A percentile compares a stretch with the other conserved stretches of the same genome.
Evolutionary conservation across 2,888 invertebrate species (phyloP).

Genomic region (Oligia latruncula): DNA sequence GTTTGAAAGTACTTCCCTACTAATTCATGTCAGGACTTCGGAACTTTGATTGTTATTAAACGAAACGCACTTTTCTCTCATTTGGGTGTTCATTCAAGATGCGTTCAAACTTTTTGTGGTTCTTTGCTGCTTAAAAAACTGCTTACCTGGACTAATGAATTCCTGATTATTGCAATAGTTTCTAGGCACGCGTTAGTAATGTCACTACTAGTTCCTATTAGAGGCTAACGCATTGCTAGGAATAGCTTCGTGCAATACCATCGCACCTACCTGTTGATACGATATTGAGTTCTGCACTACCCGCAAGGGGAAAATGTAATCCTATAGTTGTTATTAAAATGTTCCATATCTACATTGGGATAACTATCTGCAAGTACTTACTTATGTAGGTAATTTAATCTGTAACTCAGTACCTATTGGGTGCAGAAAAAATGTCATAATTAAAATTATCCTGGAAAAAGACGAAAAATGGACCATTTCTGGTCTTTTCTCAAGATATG

Average conservation of each 20-base stretch:
- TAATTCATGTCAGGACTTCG: background rate
- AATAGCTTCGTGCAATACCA: constrained; percentile 14
- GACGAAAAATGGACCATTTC: too few relatives aligned
- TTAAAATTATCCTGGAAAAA: background rate
- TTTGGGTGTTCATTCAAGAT: background rate
- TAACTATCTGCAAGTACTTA: background rate
- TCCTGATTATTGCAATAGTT: background rate
- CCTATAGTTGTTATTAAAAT: constrained; percentile 4
- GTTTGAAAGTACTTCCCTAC: background rate
- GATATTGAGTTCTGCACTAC: constrained; percentile 7
- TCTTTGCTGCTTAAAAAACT: background rate
- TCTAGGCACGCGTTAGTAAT: background rate
- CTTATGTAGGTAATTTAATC: background rate
- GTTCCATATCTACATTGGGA: background rate
- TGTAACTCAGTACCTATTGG: background rate
- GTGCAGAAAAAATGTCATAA: background rate
- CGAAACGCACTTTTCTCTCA: background rate
- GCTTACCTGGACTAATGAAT: background rate
- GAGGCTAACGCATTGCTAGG: background rate
- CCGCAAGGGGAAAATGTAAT: background rate
- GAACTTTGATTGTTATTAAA: background rate
- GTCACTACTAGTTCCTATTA: background rate
- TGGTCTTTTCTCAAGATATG: background rate
- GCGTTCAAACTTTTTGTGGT: background rate
- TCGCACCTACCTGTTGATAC: constrained; percentile 55